These are phyloP conservation scores for Psilanteris sp. DNA, from an alignment of 1,140 invertebrate genomes.

Conservation along the genomic window DNA sequence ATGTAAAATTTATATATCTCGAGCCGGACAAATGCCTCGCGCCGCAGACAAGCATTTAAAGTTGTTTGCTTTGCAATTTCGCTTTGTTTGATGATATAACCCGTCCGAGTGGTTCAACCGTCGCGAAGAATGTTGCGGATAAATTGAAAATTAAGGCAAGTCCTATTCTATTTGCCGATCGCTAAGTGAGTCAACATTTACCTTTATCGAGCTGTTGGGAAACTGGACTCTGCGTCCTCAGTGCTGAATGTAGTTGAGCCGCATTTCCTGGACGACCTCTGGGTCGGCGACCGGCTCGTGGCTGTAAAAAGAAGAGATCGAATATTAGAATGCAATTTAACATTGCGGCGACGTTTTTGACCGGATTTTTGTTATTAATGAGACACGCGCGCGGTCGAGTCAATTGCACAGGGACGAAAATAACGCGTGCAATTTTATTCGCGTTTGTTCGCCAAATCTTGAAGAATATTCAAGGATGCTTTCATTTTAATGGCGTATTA, in stretches of 20 bases:
- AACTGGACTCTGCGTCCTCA: constrained; percentile 73
- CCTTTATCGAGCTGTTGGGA: constrained; percentile 77
- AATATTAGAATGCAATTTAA: too few species aligned
- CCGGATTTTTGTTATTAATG: too few species aligned
- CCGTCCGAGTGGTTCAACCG: constrained; percentile 7
- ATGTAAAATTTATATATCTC: too few species aligned
- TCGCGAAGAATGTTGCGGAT: constrained; percentile 20
- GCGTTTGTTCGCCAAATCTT: too few species aligned
- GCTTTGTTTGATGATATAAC: constrained; percentile 32
- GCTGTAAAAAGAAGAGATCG: constrained; percentile 69
- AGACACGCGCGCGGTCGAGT: too few species aligned
- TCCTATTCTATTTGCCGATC: constrained; percentile 37
- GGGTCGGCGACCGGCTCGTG: constrained; percentile 74
- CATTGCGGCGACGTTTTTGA: too few species aligned
- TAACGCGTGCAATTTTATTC: too few species aligned
- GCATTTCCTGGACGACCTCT: constrained; percentile 75
- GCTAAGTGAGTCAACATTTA: constrained; percentile 58
- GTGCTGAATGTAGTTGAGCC: constrained; percentile 70
- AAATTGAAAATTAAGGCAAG: constrained; percentile 36
- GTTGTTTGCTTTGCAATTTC: constrained; percentile 32
- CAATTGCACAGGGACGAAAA: too few species aligned
- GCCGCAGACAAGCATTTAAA: constrained; percentile 6
- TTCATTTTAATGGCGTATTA: too few species aligned
- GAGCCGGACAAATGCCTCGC: background rate
- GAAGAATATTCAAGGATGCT: too few species aligned